These are phyloP conservation scores for Numenius phaeopus DNA, from an alignment of 2,797 vertebrate species.

Conservation along the genomic window DNA sequence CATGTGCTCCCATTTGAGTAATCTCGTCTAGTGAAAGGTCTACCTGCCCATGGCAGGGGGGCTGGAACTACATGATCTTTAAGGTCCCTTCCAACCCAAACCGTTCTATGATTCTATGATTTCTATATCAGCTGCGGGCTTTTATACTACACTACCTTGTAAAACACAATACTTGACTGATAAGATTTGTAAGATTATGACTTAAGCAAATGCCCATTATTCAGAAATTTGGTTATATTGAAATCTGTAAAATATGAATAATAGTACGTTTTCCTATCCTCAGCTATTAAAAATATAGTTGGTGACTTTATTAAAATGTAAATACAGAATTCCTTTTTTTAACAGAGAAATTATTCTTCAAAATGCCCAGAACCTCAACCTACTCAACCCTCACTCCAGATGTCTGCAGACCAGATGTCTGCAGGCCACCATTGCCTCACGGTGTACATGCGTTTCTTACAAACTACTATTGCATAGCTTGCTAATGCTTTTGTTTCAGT, in stretches of 20 bases:
- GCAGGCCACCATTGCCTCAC: background rate
- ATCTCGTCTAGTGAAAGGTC: background rate
- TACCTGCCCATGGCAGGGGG: background rate
- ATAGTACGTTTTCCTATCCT: background rate
- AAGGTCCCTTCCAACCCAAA: background rate
- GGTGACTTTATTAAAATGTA: background rate
- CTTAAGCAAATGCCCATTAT: background rate
- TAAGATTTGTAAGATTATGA: background rate
- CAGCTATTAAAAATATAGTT: background rate
- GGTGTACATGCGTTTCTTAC: accelerated
- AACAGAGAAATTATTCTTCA: background rate
- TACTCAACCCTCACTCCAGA: background rate
- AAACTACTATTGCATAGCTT: background rate
- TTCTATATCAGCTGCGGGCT: background rate
- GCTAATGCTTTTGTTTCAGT: background rate
- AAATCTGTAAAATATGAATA: background rate
- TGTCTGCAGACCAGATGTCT: background rate
- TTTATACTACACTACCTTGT: background rate
- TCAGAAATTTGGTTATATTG: background rate
- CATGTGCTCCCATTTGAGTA: background rate
- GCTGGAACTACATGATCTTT: background rate
- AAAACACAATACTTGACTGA: background rate
- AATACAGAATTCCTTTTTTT: background rate
- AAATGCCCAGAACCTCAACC: background rate
- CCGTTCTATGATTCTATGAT: background rate